Evolutionary conservation across 2,888 invertebrate species (phyloP).

Genomic region (Dasysyrphus albostriatus): DNA sequence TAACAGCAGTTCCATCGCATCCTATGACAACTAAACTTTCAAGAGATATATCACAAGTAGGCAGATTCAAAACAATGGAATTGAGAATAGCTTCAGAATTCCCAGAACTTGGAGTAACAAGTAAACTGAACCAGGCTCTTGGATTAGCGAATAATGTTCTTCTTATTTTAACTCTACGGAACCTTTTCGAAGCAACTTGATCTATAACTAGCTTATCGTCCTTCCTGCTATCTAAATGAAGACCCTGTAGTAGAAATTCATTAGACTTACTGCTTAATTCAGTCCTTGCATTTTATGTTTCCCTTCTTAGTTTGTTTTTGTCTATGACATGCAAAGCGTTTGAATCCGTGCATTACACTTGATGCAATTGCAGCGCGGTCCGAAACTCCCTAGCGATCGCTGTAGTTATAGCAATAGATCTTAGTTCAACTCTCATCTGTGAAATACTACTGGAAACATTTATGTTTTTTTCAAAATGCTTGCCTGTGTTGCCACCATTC

Average conservation of each 20-base stretch:
- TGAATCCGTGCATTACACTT: background rate
- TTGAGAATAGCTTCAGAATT: background rate
- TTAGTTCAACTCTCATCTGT: too few species aligned
- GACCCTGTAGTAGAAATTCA: background rate
- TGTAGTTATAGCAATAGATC: too few species aligned
- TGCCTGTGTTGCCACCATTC: too few species aligned
- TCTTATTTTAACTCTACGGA: too few species aligned
- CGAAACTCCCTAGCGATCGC: background rate
- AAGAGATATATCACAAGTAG: background rate
- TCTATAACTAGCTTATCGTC: background rate
- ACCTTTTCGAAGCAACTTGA: too few species aligned
- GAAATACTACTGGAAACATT: too few species aligned
- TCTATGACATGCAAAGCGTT: background rate
- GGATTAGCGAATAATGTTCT: background rate
- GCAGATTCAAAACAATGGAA: background rate
- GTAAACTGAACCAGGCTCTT: constrained; percentile 2
- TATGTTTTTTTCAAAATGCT: too few species aligned
- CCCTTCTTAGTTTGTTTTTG: constrained; percentile 1
- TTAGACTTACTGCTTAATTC: background rate
- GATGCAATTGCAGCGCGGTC: constrained; percentile 32
- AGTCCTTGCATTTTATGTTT: background rate
- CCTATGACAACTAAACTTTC: too few species aligned
- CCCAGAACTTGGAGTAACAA: background rate
- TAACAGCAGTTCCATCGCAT: too few species aligned
- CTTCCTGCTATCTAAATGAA: background rate